phyloP scores from a whole-genome alignment of 1,140 invertebrate species.

The Rhopalosiphum padi region DNA sequence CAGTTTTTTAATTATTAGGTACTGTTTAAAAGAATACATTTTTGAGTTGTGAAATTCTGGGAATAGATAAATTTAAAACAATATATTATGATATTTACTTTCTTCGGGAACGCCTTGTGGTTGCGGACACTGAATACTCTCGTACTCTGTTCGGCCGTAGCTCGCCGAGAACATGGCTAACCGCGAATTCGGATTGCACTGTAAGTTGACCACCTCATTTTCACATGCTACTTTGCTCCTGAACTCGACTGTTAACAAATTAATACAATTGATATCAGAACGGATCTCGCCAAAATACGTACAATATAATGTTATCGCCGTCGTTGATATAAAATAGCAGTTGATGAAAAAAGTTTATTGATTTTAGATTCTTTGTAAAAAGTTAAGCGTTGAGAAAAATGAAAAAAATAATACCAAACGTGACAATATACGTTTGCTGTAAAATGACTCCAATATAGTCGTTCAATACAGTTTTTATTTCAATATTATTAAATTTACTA shows the following conservation, averaged over 20 bases:
- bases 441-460: too few relatives aligned
- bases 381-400: neutral
- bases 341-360: neutral
- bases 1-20: neutral
- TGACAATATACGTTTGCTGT: neutral
- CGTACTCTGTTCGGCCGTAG: conserved; percentile 87
- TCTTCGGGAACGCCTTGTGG: conserved; percentile 84
- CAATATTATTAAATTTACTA: neutral
- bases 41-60: neutral
- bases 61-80: neutral
- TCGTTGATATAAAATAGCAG: neutral
- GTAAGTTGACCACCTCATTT: conserved; percentile 82
- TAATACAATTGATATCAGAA: neutral
- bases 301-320: neutral
- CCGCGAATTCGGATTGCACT: conserved; percentile 81
- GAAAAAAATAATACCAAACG: neutral
- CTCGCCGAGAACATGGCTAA: conserved; percentile 90
- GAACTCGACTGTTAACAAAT: conserved; percentile 80
- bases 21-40: neutral
- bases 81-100: conserved; percentile 70
- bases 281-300: too few relatives aligned
- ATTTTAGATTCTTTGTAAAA: neutral
- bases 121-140: conserved; percentile 87
- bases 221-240: conserved; percentile 89
- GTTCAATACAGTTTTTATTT: neutral